phyloP scores from a whole-genome alignment of 2,113 vertebrate species.

The Brevimyrus niger region DNA sequence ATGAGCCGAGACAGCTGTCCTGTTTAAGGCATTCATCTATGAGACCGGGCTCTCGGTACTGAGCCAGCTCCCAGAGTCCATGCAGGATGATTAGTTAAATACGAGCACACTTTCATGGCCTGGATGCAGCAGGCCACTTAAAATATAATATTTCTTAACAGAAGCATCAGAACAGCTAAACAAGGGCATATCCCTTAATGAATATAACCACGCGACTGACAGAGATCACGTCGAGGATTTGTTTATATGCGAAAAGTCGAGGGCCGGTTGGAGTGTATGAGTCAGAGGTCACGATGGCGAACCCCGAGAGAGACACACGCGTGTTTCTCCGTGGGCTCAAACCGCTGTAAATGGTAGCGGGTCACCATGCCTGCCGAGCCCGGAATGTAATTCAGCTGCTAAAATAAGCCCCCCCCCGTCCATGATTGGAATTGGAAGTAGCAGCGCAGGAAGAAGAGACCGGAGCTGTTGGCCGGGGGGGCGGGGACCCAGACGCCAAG shows the following conservation, averaged over 20 bases:
- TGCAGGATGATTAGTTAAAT: neutral
- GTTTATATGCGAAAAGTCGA: neutral
- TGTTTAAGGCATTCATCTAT: neutral
- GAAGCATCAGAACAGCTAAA: neutral
- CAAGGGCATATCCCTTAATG: neutral
- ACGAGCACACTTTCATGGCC: neutral
- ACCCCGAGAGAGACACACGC: neutral
- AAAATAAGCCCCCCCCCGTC: constrained; percentile 8
- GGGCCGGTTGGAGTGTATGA: neutral
- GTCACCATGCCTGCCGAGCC: neutral
- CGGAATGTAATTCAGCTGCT: constrained; percentile 7
- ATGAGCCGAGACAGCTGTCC: constrained; percentile 28
- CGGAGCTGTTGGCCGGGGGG: neutral
- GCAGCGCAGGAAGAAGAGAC: neutral
- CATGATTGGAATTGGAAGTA: neutral
- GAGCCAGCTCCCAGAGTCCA: neutral
- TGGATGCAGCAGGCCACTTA: neutral
- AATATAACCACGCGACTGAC: neutral
- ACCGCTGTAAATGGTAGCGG: neutral
- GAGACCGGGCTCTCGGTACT: neutral
- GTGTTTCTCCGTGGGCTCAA: neutral
- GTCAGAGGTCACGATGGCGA: neutral
- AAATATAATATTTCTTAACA: neutral
- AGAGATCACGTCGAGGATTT: neutral
- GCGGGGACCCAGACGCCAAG: neutral